phyloP scores from a whole-genome alignment of 2,113 vertebrate species.

The Oncorhynchus masou region DNA sequence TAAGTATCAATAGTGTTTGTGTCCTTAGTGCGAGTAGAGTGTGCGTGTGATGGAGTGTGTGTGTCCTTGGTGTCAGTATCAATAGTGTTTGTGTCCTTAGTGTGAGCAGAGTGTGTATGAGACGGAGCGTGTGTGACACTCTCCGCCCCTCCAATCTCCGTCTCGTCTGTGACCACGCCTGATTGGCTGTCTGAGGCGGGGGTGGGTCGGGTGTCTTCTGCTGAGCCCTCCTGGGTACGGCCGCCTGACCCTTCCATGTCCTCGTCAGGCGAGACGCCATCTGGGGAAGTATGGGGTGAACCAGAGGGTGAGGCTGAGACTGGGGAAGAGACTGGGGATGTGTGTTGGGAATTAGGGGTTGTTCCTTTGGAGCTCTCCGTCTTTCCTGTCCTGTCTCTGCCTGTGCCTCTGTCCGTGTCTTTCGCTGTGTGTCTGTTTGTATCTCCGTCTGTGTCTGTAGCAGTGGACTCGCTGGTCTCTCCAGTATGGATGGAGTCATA shows the following conservation, averaged over 20 bases:
- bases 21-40: not conserved
- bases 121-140: slow-evolving; percentile 32
- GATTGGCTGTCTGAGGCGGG: not conserved
- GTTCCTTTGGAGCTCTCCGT: not conserved
- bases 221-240: slow-evolving; percentile 65
- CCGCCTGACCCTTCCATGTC: slow-evolving; percentile 40
- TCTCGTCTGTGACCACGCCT: slow-evolving; percentile 55
- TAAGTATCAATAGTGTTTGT: not conserved
- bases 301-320: not conserved
- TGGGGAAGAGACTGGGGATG: not conserved
- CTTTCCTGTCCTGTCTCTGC: too few species aligned
- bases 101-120: not conserved
- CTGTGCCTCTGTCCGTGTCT: not conserved
- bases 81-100: not conserved
- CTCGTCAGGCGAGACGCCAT: not conserved
- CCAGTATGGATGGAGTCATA: slow-evolving; percentile 6
- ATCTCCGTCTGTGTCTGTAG: not conserved
- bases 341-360: not conserved
- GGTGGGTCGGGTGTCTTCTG: slow-evolving; percentile 54
- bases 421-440: not conserved
- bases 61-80: not conserved
- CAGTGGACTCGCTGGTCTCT: not conserved
- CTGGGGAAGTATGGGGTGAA: not conserved
- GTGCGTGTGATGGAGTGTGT: not conserved
- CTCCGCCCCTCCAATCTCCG: slow-evolving; percentile 60